These are phyloP conservation scores for Philotrypesis tridentata DNA, from an alignment of 1,140 invertebrate genomes.

Conservation along the genomic window DNA sequence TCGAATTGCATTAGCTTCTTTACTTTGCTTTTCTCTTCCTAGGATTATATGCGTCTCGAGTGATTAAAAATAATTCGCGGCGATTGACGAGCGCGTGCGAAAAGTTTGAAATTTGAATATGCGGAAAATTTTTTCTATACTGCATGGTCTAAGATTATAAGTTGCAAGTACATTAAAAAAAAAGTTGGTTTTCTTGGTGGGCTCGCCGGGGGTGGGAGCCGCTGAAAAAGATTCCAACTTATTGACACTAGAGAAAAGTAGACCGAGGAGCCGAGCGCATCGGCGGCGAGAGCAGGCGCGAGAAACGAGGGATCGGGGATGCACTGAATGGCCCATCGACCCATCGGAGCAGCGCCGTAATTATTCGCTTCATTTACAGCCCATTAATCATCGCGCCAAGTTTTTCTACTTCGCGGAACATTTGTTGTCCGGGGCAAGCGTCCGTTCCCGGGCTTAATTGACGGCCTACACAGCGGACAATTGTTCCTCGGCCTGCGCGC, in stretches of 20 bases:
- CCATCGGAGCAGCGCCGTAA: conserved; percentile 48
- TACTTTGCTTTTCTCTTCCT: neutral
- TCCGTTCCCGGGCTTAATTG: conserved; percentile 44
- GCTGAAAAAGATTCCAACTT: neutral
- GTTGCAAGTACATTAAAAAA: neutral
- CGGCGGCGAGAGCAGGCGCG: neutral
- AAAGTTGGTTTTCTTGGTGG: neutral
- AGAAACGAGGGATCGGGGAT: neutral
- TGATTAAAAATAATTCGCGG: neutral
- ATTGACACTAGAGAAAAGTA: neutral
- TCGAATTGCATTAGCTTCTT: neutral
- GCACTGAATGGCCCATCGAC: conserved; percentile 19
- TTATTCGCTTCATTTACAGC: conserved; percentile 57
- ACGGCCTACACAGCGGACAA: conserved; percentile 51
- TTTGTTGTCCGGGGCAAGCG: conserved; percentile 46
- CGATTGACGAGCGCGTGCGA: too few species aligned
- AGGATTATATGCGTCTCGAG: neutral
- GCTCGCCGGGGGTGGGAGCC: neutral
- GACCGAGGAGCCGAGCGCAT: neutral
- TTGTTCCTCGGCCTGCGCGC: conserved; percentile 48
- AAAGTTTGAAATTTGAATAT: neutral
- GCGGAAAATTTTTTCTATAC: too few species aligned
- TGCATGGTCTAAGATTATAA: too few species aligned
- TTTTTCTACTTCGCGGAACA: conserved; percentile 47
- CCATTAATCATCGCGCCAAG: conserved; percentile 55